These are phyloP conservation scores for Heliconius sara DNA, from an alignment of 2,888 invertebrate genomes.

Conservation along the genomic window DNA sequence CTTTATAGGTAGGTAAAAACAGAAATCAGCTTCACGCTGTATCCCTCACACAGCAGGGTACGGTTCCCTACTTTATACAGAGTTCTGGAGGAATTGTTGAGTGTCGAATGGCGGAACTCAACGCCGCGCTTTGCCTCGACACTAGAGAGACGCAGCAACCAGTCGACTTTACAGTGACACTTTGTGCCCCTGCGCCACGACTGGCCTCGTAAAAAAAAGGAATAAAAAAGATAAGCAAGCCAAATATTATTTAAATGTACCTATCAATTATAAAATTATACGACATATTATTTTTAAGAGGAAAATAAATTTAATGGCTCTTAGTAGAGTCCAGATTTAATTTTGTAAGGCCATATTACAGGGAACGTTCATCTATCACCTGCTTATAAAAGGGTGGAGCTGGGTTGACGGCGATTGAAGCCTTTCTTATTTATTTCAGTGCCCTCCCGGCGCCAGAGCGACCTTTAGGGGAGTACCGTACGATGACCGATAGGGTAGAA, in stretches of 20 bases:
- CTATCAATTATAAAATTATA: neutral
- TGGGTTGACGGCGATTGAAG: constrained; percentile 75
- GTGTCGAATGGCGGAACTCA: too few species aligned
- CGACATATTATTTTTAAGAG: neutral
- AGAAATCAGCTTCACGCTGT: too few species aligned
- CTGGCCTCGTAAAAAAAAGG: neutral
- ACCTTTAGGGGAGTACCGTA: constrained; percentile 70
- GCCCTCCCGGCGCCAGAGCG: constrained; percentile 70
- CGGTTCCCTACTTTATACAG: too few species aligned
- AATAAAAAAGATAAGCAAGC: neutral
- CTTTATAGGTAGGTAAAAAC: too few species aligned
- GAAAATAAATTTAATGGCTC: constrained; percentile 13
- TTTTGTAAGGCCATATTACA: constrained; percentile 52
- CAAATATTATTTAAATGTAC: neutral
- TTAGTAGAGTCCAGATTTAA: constrained; percentile 27
- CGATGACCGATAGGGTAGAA: constrained; percentile 73
- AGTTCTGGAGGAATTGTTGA: too few species aligned
- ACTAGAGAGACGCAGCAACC: too few species aligned
- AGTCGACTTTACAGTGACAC: too few species aligned
- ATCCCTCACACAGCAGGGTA: too few species aligned
- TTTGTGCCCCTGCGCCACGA: too few species aligned
- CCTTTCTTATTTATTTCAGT: constrained; percentile 76
- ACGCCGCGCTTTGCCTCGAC: too few species aligned
- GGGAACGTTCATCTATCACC: constrained; percentile 76
- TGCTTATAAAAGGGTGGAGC: constrained; percentile 76